Evolutionary conservation across 2,888 invertebrate species (phyloP), one percentile per base, ranked within the genome.

Genomic region (Caenorhabditis japonica): DNA sequence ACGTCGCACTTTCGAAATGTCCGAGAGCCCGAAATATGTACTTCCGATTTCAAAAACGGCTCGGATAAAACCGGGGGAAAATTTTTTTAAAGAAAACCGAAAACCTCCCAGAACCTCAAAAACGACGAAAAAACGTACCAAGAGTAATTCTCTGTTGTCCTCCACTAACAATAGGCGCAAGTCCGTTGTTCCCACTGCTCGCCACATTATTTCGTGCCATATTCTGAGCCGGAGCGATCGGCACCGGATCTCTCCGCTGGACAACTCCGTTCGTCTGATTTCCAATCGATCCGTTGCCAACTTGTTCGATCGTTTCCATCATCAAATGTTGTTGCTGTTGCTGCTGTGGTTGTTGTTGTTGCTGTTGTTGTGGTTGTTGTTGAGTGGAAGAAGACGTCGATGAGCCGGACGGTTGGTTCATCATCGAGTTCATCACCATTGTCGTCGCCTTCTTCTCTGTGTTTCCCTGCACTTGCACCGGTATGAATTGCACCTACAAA

Each of bases 111-210:
- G 27, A 61, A 23, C 5, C 7, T 21, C 36, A 2, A 39, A 46
- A 58, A 36, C 4, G n/a, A 0, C 1, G 17, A n/a, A n/a, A 53
- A 13, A 5, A n/a, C 41, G 39, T 12, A 83, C 83, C 84, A n/a
- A 84, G 72, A 8, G 83, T 84, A n/a, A 84, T 84, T 56, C 83
- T 69, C 66, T 84, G 83, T 60, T 84, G 84, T 34, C 73, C 68
- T 17, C 51, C 52, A 3, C 36, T 2, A 8, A 23, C 36, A 0
- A 21, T 17, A 5, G 52, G 10, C 10, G 43, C 8, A 38, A 27
- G 17, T 13, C 27, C 7, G 3, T 39, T 12, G 15, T 41, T 56
- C 10, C 51, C 53, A 59, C 72, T 30, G 44, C 60, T 10, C 34
- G 66, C 17, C 30, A 41, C 17, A 36, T 52, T 60, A 47, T 17